Evolutionary conservation across 2,888 invertebrate species (phyloP), one percentile per base, ranked within the genome.

Genomic region (Heteropelma amictum): DNA sequence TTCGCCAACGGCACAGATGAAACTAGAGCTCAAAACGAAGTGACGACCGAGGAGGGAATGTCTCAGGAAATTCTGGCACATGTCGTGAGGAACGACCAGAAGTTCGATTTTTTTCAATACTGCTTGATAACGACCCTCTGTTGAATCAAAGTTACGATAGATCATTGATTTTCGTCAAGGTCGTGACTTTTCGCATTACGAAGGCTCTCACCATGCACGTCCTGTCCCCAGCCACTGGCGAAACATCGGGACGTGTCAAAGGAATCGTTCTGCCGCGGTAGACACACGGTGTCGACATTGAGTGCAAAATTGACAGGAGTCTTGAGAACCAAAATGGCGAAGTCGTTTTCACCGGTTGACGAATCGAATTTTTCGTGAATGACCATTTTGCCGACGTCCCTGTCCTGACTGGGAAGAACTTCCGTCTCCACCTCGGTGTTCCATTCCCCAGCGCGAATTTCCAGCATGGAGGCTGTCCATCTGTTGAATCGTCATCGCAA

Each of bases 1-100:
- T 81, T 94, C 94, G 0, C 95, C 95, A 0, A 95, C 95, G 0
- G 96, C 96, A 83, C 96, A 96, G 72, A 95, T 92, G 85, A 95
- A 95, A 4, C 93, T 93, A 0, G 90, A 84, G 81, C 95, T 92
- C 5, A 96, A 90, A 45, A 89, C 83, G 85, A 95, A 96, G 84
- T 91, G 89, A 1, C 89, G 89, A 0, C 95, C 95, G 0, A 96
- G 90, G 0, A 95, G 91, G 0, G 95, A 95, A 35, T 89, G 90
- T 0, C 94, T 91, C 0, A 96, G 89, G 56, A 91, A 87, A 0
- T 81, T 75, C 85, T 94, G 92, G 84, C 97, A 97, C 6, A 86
- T 85, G 0, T 81, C 82, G 4, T 88, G 90, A 0, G 91, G 91
- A 0, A 96, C 93, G 0, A 95, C 90, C 0, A 95, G 95, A 2